A percentile compares a stretch with the other conserved stretches of the same genome.
phyloP scores from a whole-genome alignment of 2,113 vertebrate genomes.

The Gadus chalcogrammus region DNA sequence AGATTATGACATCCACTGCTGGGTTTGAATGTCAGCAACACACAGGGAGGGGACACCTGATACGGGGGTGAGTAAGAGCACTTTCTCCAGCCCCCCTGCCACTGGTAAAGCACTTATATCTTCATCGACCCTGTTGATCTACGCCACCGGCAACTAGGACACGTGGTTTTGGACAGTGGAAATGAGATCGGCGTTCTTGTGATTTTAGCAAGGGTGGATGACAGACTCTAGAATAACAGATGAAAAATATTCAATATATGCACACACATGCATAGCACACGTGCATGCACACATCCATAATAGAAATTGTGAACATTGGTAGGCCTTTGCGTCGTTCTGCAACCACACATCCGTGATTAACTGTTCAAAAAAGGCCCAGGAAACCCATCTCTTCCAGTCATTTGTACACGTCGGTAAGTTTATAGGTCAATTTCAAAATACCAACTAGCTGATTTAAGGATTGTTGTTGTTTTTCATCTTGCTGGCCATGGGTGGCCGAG shows the following conservation, averaged over 20 bases:
- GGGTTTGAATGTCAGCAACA: constrained; percentile 19
- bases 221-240: neutral
- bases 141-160: constrained; percentile 30
- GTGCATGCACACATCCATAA: constrained; percentile 3
- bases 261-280: neutral
- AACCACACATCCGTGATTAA: too few species aligned
- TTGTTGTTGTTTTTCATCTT: constrained; percentile 30
- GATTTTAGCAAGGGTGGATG: constrained; percentile 19
- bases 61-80: constrained; percentile 27
- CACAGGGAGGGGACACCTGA: constrained; percentile 42
- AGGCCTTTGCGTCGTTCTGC: neutral
- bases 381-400: too few species aligned
- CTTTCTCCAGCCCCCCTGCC: constrained; percentile 32
- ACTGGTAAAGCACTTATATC: constrained; percentile 50
- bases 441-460: constrained; percentile 31
- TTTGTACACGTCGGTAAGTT: too few species aligned
- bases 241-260: neutral
- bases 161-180: constrained; percentile 9
- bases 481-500: constrained; percentile 13
- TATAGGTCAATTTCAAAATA: too few species aligned
- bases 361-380: too few species aligned
- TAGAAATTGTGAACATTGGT: neutral
- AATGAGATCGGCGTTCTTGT: constrained; percentile 9
- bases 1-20: constrained; percentile 10
- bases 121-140: constrained; percentile 17